Conservation (phyloP, 2,113 vertebrate species). For the Semnornis frantzii region DNA sequence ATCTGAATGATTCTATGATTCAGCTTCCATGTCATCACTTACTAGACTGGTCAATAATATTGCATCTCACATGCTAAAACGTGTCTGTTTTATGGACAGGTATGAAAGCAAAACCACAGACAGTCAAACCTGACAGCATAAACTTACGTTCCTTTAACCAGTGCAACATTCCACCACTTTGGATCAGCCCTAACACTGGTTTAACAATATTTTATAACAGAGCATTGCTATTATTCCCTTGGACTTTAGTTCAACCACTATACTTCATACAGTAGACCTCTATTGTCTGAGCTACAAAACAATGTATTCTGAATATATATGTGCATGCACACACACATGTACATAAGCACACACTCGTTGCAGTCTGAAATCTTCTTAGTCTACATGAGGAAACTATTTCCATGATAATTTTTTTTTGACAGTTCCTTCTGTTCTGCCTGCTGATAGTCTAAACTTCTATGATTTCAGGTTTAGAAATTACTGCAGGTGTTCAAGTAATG, state of each 20-base stretch:
- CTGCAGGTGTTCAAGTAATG: not conserved
- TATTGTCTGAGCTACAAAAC: not conserved
- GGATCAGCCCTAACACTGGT: not conserved
- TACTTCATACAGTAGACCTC: not conserved
- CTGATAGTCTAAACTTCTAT: not conserved
- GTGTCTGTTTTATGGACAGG: not conserved
- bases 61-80: not conserved
- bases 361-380: not conserved
- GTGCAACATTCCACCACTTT: not conserved
- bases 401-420: not conserved
- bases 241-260: not conserved
- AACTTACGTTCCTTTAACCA: not conserved
- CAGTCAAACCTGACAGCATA: not conserved
- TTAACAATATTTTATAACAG: not conserved
- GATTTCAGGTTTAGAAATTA: not conserved
- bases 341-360: accelerated
- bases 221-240: not conserved
- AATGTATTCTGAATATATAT: not conserved
- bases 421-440: not conserved
- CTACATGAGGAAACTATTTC: not conserved
- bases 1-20: not conserved
- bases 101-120: not conserved
- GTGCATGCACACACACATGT: not conserved
- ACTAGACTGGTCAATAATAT: not conserved
- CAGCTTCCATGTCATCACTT: not conserved